Percentiles rank a stretch among this genome's conserved stretches.
Evolutionary conservation across 2,888 invertebrate species (phyloP).

Genomic region (Scelioninae gen. 1): DNA sequence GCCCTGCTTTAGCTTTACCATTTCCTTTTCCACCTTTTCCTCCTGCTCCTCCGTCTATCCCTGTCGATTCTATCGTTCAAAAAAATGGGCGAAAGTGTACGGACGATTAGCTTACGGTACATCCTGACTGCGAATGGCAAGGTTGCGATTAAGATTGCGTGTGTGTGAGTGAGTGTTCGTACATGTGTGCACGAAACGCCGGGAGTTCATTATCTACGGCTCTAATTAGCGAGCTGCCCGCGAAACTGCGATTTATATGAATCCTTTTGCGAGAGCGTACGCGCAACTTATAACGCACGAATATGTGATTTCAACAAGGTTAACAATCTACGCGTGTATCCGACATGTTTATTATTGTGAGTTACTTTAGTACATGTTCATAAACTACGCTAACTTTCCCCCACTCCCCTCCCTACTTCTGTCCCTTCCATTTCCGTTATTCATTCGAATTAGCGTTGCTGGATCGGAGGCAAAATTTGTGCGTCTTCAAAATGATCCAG

Average conservation of each 20-base stretch:
- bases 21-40: constrained; percentile 41
- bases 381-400: constrained; percentile 56
- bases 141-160: constrained; percentile 60
- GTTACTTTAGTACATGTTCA: constrained; percentile 59
- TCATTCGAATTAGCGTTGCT: constrained; percentile 32
- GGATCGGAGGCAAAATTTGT: not conserved
- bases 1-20: constrained; percentile 54
- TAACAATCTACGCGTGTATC: constrained; percentile 82
- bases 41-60: constrained; percentile 21
- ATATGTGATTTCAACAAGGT: constrained; percentile 84
- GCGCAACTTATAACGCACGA: constrained; percentile 75
- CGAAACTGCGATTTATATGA: constrained; percentile 55
- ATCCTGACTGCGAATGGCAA: constrained; percentile 60
- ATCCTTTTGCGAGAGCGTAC: constrained; percentile 45
- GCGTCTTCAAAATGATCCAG: no score
- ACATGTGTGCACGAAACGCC: constrained; percentile 33
- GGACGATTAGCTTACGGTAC: constrained; percentile 66
- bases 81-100: constrained; percentile 66
- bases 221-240: constrained; percentile 64
- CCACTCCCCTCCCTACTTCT: constrained; percentile 31
- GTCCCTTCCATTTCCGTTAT: constrained; percentile 38
- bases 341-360: constrained; percentile 55
- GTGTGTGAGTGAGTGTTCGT: constrained; percentile 16
- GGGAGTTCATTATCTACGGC: constrained; percentile 47
- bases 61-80: constrained; percentile 38